These are phyloP conservation scores for Falco rusticolus DNA, from an alignment of 2,797 vertebrate genomes.

Conservation along the genomic window DNA sequence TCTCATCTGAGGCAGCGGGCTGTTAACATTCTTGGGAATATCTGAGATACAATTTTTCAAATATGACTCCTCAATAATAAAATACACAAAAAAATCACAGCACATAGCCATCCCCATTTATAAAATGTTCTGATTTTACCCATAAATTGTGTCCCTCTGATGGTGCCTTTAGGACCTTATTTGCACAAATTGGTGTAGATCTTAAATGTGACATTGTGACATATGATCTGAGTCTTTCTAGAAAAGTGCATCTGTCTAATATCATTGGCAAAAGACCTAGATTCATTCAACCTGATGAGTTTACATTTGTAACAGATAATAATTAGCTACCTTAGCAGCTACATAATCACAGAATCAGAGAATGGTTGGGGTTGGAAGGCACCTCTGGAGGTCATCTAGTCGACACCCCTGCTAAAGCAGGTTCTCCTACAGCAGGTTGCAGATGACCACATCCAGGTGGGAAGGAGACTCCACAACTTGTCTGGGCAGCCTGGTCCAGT, in stretches of 20 bases:
- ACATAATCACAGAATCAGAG: too few species aligned
- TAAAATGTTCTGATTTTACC: not conserved
- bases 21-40: not conserved
- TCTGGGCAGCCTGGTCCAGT: too few species aligned
- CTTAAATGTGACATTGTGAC: not conserved
- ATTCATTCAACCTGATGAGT: not conserved
- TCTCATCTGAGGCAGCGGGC: not conserved
- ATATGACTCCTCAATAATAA: not conserved
- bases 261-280: not conserved
- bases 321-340: not conserved
- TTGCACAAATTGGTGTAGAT: not conserved
- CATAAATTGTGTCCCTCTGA: not conserved
- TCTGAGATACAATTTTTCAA: not conserved
- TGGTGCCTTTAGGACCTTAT: not conserved
- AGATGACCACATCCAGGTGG: too few species aligned
- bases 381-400: too few species aligned
- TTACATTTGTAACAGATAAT: not conserved
- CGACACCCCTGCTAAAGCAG: too few species aligned
- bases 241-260: not conserved
- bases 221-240: not conserved
- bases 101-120: not conserved
- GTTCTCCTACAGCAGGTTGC: too few species aligned
- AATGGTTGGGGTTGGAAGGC: too few species aligned
- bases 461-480: too few species aligned
- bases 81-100: not conserved